Evolutionary conservation across 1,140 invertebrate genomes (phyloP).

Genomic region (Cotesia typhae): DNA sequence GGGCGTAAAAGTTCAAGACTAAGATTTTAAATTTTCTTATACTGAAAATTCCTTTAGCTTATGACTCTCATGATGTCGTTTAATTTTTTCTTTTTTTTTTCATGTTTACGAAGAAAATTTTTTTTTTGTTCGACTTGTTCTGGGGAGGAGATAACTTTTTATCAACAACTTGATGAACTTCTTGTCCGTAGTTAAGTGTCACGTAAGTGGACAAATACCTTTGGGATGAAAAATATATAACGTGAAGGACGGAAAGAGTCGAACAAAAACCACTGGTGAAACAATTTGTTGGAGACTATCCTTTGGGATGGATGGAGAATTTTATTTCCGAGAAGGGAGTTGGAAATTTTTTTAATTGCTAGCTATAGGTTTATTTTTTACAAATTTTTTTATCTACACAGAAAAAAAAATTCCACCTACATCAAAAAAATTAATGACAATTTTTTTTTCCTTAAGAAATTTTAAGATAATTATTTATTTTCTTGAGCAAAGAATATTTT

Average conservation of each 20-base stretch:
- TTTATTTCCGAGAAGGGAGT: too few species aligned
- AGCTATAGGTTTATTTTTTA: too few species aligned
- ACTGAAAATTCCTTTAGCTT: slow-evolving; percentile 43
- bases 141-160: not conserved
- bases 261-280: slow-evolving; percentile 14
- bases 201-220: slow-evolving; percentile 8
- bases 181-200: slow-evolving; percentile 14
- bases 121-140: not conserved
- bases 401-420: too few species aligned
- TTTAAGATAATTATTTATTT: too few species aligned
- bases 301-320: not conserved
- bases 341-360: too few species aligned
- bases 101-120: slow-evolving; percentile 4
- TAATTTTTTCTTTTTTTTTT: slow-evolving; percentile 4
- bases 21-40: slow-evolving; percentile 48
- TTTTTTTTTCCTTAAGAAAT: too few species aligned
- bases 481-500: too few species aligned
- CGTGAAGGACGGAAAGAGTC: not conserved
- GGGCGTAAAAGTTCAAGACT: slow-evolving; percentile 43
- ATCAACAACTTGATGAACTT: slow-evolving; percentile 15
- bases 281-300: not conserved
- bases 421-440: too few species aligned
- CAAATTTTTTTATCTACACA: too few species aligned
- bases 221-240: not conserved
- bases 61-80: not conserved